A percentile compares a stretch with the other conserved stretches of the same genome.
Conservation (phyloP, 2,888 invertebrate genomes). For the Rhingia campestris region DNA sequence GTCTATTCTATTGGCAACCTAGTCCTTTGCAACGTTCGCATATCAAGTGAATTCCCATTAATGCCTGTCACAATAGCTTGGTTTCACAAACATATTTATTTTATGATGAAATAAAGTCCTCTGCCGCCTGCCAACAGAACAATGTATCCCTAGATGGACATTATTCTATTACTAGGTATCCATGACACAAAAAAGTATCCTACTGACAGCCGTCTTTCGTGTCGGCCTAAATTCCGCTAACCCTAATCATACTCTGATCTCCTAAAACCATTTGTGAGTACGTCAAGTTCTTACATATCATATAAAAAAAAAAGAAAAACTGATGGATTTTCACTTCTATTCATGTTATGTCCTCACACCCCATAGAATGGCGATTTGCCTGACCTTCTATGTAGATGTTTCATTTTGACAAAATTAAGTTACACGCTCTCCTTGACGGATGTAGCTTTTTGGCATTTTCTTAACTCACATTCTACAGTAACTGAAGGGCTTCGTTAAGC, state of each 20-base stretch:
- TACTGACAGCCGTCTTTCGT: conserved; percentile 8
- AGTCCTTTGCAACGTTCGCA: background rate
- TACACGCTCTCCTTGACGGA: conserved; percentile 12
- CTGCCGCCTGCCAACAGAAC: background rate
- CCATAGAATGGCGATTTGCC: background rate
- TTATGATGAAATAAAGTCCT: conserved; percentile 1
- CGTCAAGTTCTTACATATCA: no score
- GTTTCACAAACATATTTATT: background rate
- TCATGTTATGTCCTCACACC: background rate
- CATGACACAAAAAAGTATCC: conserved; percentile 13
- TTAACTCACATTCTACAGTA: conserved; percentile 18
- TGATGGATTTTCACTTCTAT: conserved; percentile 17
- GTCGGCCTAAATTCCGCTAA: conserved; percentile 36
- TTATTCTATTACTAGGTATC: conserved; percentile 2
- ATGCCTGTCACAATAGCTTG: conserved; percentile 3
- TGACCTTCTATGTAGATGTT: conserved; percentile 8
- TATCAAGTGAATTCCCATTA: conserved; percentile 24
- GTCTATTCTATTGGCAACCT: background rate
- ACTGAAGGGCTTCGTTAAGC: conserved; percentile 27
- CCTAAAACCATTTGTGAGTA: conserved; percentile 11
- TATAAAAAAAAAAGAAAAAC: background rate
- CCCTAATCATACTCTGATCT: conserved; percentile 40
- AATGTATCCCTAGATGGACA: conserved; percentile 5
- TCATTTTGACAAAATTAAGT: conserved; percentile 28
- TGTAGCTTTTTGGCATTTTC: conserved; percentile 9